Base-by-base conservation (phyloP, 2,888 invertebrate genomes). In the Mermis nigrescens region DNA sequence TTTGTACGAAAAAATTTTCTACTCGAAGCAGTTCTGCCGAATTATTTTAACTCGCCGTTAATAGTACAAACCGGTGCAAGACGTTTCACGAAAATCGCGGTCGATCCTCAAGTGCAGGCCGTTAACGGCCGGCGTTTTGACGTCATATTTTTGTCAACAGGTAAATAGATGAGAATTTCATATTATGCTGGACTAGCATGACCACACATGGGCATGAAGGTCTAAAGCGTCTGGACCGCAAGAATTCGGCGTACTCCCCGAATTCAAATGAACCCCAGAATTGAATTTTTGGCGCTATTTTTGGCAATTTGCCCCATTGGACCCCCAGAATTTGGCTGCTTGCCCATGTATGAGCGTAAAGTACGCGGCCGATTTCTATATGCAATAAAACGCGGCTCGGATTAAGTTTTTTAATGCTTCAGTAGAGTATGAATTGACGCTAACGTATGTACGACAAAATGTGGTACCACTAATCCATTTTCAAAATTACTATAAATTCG, bases 131-230 rank as follows among this genome's bases (percentile, higher is more conserved):
- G 66, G 32, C 70, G 53, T 1, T 89, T 86, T 74, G 94, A 95
- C 74, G 83, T 95, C 52, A 80, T 95, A 66, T 95, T 90, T 74
- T 81, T 92, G 62, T 95, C 94, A 66, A 92, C 91, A 66, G 82
- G 83, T 83, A 72, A 71, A 74, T 32, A 4, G n/a, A 28, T 26
- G 22, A 27, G 24, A 24, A n/a, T 12, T 4, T 12, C 26, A 24
- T 12, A 4, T 24, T 12, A n/a, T 51, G 12, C n/a, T 51, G 26
- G 12, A 15, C 45, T n/a, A 15, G 45, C n/a, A 45, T 15, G 45
- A 12, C 19, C n/a, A 12, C 12, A n/a, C n/a, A n/a, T n/a, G n/a
- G n/a, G n/a, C n/a, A n/a, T n/a, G n/a, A n/a, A n/a, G n/a, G n/a
- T n/a, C n/a, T 52, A 22, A 52, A n/a, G 12, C 24, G 24, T 52